Percentiles rank a stretch among this genome's conserved stretches.
Evolutionary conservation across 1,140 invertebrate species (phyloP).

Genomic region (Tribolium madens): DNA sequence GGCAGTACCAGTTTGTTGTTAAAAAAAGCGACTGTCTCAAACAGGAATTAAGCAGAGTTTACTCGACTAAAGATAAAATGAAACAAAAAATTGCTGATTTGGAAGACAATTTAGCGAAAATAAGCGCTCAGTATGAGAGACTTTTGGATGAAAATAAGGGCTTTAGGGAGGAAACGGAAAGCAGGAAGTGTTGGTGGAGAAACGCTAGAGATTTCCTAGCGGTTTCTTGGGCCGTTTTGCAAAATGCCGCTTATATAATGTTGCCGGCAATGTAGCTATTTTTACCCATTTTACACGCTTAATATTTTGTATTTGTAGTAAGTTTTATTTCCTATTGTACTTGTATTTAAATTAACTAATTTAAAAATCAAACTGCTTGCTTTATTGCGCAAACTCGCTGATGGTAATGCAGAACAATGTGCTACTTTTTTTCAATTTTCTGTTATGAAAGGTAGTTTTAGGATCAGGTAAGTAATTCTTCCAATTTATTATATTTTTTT

Average conservation of each 20-base stretch:
- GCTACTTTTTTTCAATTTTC: no score
- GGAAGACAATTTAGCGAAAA: constrained; percentile 59
- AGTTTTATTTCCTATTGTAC: not conserved
- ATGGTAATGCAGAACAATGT: no score
- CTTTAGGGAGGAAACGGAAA: constrained; percentile 62
- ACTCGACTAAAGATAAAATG: constrained; percentile 53
- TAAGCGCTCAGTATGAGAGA: constrained; percentile 60
- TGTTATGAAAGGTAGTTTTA: not conserved
- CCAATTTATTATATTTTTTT: not conserved
- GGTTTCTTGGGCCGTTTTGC: constrained; percentile 53
- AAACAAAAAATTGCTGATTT: constrained; percentile 60
- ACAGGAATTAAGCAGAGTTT: constrained; percentile 40
- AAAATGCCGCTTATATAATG: constrained; percentile 53
- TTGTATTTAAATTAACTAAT: not conserved
- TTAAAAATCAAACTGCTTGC: no score
- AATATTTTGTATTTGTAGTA: not conserved
- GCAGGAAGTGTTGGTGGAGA: constrained; percentile 55
- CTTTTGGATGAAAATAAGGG: constrained; percentile 60
- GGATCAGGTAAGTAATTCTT: not conserved
- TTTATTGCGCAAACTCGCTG: no score
- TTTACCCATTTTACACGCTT: not conserved
- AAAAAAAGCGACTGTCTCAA: constrained; percentile 45
- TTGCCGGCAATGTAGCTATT: constrained; percentile 47
- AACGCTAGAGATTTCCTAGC: constrained; percentile 54
- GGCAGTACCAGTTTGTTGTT: constrained; percentile 49